Evolutionary conservation across 2,113 vertebrate species (phyloP).

Genomic region (Labeo rohita): DNA sequence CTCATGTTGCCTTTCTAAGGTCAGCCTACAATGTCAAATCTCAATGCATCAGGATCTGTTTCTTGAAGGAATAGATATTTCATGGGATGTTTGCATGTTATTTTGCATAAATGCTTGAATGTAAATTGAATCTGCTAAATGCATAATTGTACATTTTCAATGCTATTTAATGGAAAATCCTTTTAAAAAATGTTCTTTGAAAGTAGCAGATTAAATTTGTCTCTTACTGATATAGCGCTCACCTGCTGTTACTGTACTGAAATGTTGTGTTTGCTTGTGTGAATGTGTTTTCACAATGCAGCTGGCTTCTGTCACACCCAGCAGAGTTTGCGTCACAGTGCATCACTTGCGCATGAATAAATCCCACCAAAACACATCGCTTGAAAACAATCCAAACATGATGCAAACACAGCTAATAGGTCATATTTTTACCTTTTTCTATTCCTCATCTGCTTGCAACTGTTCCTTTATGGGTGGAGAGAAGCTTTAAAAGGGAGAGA

Average conservation of each 20-base stretch:
- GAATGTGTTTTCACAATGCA: conserved; percentile 65
- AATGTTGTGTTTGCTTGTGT: conserved; percentile 21
- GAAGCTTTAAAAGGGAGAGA: background rate
- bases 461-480: background rate
- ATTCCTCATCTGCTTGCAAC: background rate
- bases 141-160: conserved; percentile 28
- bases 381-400: conserved; percentile 69
- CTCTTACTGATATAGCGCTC: background rate
- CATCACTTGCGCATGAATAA: conserved; percentile 75
- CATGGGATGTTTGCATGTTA: background rate
- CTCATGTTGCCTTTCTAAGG: conserved; percentile 37
- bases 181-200: background rate
- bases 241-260: background rate
- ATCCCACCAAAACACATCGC: conserved; percentile 69
- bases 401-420: background rate
- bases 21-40: conserved; percentile 39
- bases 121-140: background rate
- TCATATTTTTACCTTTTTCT: background rate
- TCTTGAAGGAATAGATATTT: background rate
- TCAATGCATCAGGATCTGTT: conserved; percentile 16
- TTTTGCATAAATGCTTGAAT: background rate
- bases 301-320: conserved; percentile 65
- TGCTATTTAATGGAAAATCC: background rate
- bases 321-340: conserved; percentile 73
- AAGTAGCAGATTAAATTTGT: background rate